These are phyloP conservation scores for Parus major DNA, from an alignment of 2,113 vertebrate genomes.

Conservation along the genomic window DNA sequence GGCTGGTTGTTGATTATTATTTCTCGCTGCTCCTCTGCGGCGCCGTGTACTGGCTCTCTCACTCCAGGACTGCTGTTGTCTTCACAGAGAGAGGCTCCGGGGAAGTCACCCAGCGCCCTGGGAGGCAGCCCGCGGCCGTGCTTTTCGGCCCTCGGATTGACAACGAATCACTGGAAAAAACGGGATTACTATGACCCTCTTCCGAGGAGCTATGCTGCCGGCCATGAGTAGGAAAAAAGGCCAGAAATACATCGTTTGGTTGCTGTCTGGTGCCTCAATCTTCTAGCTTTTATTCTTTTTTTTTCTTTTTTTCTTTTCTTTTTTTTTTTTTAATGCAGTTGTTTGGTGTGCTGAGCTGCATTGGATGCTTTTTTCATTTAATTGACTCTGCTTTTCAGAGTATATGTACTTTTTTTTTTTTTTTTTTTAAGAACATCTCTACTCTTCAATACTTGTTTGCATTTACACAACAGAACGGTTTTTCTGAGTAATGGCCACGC, in stretches of 20 bases:
- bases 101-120: neutral
- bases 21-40: neutral
- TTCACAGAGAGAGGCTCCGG: constrained; percentile 59
- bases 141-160: neutral
- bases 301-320: neutral
- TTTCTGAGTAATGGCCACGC: neutral
- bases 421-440: neutral
- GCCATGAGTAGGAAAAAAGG: constrained; percentile 38
- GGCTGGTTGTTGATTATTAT: neutral
- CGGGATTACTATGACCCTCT: constrained; percentile 62
- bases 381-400: constrained; percentile 37
- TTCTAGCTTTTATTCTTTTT: neutral
- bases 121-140: neutral
- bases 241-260: constrained; percentile 24
- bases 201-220: constrained; percentile 34
- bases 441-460: neutral
- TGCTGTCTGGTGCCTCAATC: neutral
- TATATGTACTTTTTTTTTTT: neutral
- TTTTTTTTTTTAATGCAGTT: neutral
- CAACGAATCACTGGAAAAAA: constrained; percentile 4
- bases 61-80: constrained; percentile 60
- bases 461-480: constrained; percentile 7
- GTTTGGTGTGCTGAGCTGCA: constrained; percentile 12
- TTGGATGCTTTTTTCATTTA: constrained; percentile 25
- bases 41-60: neutral